Percentiles rank a stretch among this genome's conserved stretches.
These are phyloP conservation scores for Eurystomus gularis DNA, from an alignment of 2,113 vertebrate species.

Conservation along the genomic window DNA sequence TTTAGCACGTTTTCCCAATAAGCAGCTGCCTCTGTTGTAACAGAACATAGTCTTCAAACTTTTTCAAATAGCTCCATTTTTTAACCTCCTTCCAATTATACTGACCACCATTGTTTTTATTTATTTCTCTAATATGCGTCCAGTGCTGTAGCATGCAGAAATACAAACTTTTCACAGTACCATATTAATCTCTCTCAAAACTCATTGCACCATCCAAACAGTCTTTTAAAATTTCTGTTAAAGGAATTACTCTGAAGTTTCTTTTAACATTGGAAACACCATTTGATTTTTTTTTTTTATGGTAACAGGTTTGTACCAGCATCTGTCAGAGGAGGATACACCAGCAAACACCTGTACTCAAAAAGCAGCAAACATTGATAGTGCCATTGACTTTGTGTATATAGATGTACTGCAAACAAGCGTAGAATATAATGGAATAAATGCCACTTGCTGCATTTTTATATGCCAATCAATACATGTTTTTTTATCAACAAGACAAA, in stretches of 20 bases:
- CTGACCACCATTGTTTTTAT: background rate
- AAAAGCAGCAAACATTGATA: fast-evolving
- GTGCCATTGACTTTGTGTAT: background rate
- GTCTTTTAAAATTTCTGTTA: background rate
- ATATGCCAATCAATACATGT: background rate
- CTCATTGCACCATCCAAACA: background rate
- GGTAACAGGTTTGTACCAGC: background rate
- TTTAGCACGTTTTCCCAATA: background rate
- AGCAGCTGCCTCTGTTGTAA: background rate
- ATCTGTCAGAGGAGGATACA: background rate
- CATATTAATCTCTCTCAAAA: background rate
- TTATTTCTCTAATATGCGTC: constrained; percentile 32
- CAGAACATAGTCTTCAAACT: background rate
- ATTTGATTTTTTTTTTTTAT: background rate
- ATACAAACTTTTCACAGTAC: background rate
- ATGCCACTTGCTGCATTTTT: background rate
- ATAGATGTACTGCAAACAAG: background rate
- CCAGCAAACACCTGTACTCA: background rate
- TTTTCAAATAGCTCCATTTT: background rate
- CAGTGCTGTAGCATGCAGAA: background rate
- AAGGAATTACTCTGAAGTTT: background rate
- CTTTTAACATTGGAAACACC: background rate
- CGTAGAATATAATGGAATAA: background rate
- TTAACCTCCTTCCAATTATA: background rate
- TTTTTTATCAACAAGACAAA: background rate